Percentiles rank a stretch among this genome's conserved stretches.
Evolutionary conservation across 2,797 vertebrate species (phyloP).

Genomic region (Enteromius radiatus): DNA sequence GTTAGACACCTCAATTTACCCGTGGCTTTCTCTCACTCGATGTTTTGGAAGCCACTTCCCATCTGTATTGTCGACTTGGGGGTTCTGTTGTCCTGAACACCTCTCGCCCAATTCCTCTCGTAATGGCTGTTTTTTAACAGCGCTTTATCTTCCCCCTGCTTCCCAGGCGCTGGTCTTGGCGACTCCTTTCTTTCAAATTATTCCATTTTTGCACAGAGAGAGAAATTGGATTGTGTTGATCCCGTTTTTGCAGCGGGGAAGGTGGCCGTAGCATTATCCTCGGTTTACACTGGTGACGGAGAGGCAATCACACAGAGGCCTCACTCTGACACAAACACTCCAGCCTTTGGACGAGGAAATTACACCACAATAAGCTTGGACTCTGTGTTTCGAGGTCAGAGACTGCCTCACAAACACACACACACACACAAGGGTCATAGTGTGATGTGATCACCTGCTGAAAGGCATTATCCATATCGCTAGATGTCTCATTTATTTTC

Average conservation of each 20-base stretch:
- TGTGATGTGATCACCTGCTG: constrained; percentile 26
- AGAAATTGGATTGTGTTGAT: constrained; percentile 83
- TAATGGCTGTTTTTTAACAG: constrained; percentile 64
- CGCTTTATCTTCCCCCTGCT: constrained; percentile 60
- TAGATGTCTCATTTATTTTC: constrained; percentile 36
- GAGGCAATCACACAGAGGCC: constrained; percentile 83
- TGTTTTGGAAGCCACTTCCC: constrained; percentile 56
- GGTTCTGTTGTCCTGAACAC: constrained; percentile 49
- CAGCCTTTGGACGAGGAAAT: constrained; percentile 80
- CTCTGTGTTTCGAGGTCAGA: constrained; percentile 75
- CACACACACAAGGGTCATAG: constrained; percentile 42
- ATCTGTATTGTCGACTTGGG: constrained; percentile 51
- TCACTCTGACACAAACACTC: constrained; percentile 83
- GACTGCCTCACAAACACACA: constrained; percentile 70
- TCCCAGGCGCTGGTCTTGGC: constrained; percentile 51
- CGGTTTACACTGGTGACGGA: constrained; percentile 81
- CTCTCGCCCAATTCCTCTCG: constrained; percentile 55
- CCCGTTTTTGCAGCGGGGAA: constrained; percentile 74
- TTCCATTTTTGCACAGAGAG: constrained; percentile 82
- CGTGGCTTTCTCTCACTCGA: constrained; percentile 67
- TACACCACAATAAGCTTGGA: constrained; percentile 82
- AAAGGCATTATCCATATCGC: constrained; percentile 40
- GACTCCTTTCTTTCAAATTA: constrained; percentile 79
- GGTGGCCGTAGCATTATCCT: constrained; percentile 77
- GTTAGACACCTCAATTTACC: constrained; percentile 75